Percentiles rank a stretch among this genome's conserved stretches.
Conservation (phyloP, 2,113 vertebrate genomes). For the Rhabdornis inornatus region DNA sequence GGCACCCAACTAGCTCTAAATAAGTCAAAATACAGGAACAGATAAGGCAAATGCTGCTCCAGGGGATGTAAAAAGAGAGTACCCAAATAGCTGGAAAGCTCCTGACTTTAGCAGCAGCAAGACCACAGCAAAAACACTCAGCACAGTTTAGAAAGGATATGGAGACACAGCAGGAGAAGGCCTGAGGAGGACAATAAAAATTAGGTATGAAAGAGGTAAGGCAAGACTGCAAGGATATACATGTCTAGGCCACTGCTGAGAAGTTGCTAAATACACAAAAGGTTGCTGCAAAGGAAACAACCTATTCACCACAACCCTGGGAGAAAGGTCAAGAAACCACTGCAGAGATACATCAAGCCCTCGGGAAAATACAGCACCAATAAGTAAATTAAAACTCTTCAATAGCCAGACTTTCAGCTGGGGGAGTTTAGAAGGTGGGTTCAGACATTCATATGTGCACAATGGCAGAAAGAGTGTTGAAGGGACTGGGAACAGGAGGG, state of each 20-base stretch:
- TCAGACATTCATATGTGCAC: not conserved
- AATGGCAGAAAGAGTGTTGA: not conserved
- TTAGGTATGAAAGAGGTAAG: not conserved
- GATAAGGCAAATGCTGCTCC: not conserved
- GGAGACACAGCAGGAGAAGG: not conserved
- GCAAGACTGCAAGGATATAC: not conserved
- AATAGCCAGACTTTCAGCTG: not conserved
- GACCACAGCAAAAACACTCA: not conserved
- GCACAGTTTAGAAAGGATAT: not conserved
- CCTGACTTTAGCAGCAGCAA: not conserved
- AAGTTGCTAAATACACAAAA: not conserved
- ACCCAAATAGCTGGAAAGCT: not conserved
- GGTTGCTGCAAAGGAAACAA: not conserved
- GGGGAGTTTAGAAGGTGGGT: not conserved
- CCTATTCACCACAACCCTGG: not conserved
- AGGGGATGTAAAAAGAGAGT: not conserved
- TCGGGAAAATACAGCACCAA: not conserved
- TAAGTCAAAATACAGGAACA: not conserved
- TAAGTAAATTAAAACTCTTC: not conserved
- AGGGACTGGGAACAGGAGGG: not conserved
- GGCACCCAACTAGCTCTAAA: not conserved
- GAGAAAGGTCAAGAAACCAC: not conserved
- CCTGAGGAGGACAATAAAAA: not conserved
- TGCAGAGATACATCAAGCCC: not conserved
- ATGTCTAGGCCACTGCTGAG: not conserved